Evolutionary conservation across 2,888 invertebrate genomes (phyloP).

Genomic region (Aricia artaxerxes): DNA sequence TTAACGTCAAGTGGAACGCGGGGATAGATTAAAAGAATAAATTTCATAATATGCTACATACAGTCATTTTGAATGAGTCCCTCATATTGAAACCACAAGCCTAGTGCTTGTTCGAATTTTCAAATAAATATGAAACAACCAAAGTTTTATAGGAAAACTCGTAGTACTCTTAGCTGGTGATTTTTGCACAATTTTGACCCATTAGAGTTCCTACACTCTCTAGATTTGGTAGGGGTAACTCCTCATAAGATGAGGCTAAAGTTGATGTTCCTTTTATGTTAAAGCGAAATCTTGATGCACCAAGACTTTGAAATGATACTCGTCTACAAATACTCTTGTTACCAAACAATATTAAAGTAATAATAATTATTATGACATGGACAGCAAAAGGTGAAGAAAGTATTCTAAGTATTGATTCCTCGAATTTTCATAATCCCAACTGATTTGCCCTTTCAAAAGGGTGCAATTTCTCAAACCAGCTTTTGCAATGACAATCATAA

Average conservation of each 20-base stretch:
- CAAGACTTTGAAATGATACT: conserved; percentile 36
- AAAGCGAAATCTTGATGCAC: conserved; percentile 45
- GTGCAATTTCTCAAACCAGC: conserved; percentile 26
- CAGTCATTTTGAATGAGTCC: too few relatives aligned
- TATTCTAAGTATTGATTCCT: background rate
- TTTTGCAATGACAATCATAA: conserved; percentile 27
- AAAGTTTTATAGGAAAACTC: conserved; percentile 38
- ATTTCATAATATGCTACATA: too few relatives aligned
- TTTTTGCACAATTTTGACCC: conserved; percentile 35
- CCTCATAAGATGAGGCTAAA: conserved; percentile 45
- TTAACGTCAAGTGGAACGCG: too few relatives aligned
- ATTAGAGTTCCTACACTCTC: conserved; percentile 33
- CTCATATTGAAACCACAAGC: too few relatives aligned
- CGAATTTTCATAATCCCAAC: conserved; percentile 14
- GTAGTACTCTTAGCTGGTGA: conserved; percentile 41
- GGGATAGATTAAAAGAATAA: conserved; percentile 33
- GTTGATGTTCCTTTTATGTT: conserved; percentile 46
- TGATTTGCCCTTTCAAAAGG: conserved; percentile 30
- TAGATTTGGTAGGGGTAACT: conserved; percentile 34
- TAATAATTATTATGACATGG: conserved; percentile 18
- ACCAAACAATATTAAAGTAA: background rate
- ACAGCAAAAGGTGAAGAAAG: conserved; percentile 12
- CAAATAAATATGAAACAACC: conserved; percentile 22
- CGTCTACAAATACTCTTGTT: background rate
- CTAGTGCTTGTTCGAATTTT: too few relatives aligned